Base-by-base conservation (phyloP, 2,888 invertebrate species). In the Volucella inanis region DNA sequence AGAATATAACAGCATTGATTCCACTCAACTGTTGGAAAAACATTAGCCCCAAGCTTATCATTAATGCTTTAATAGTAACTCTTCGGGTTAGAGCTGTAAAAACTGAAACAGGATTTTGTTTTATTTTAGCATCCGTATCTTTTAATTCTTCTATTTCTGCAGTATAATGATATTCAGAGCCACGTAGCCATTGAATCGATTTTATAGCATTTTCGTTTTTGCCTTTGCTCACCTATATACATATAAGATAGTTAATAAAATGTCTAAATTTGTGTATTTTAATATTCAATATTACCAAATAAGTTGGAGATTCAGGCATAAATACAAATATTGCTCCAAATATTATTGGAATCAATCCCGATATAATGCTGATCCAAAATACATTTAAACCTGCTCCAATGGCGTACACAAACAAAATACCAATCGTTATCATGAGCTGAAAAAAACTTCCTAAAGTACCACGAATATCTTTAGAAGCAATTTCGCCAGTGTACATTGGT, bases 241-340 rank as follows among this genome's bases (percentile, higher is more conserved):
- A 18, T n/a, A 50, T 43, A 64, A 75, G 11, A 4, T 39, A 8
- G 41, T 15, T 49, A 0, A 15, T 9, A 3, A 47, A 15, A 22
- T n/a, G 0, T 10, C 1, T 14, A 10, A 14, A 2, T 65, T 1
- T 22, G 12, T 14, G 6, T 14, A 49, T 8, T 18, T 12, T 38
- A 8, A 22, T n/a, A 70, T 11, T 47, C 4, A 4, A 22, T 22
- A 22, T 90, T 86, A 96, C 93, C 87, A 95, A 93, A 90, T 94
- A 96, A 39, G 94, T 94, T 0, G 98, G 98, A 4, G 96, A 95
- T 92, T 98, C 98, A 0, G 98, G 98, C 94, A 98, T 96, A 88
- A 96, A 95, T 89, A 96, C 94, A 92, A 97, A 96, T 2, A 95
- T 92, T 0, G 93, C 88, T 0, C 94, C 95, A 88, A 97, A 96